These are phyloP conservation scores for Horisme vitalbata DNA, from an alignment of 2,888 invertebrate genomes.

Conservation along the genomic window DNA sequence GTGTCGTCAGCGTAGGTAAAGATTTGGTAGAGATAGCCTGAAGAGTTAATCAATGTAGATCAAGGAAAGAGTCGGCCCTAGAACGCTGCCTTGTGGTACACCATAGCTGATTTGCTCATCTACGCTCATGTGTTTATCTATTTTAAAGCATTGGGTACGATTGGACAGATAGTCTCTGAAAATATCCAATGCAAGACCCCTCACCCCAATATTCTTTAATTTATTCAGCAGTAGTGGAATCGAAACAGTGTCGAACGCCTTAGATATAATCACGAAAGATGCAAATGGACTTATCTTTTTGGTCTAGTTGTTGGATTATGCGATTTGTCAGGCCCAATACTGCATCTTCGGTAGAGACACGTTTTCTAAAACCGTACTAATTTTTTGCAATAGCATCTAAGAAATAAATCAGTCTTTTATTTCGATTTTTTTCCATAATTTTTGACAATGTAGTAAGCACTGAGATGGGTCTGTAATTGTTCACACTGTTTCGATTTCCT, in stretches of 20 bases:
- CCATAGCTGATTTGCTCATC: not conserved
- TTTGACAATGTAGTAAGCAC: no score
- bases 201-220: not conserved
- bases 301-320: no score
- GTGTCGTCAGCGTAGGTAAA: no score
- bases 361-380: no score
- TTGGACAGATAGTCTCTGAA: not conserved
- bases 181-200: not conserved
- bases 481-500: no score
- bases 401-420: not conserved
- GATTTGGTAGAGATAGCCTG: no score
- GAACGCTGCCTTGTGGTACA: not conserved
- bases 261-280: not conserved
- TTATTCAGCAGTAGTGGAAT: no score
- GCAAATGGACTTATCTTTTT: not conserved
- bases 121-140: not conserved
- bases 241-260: not conserved
- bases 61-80: not conserved
- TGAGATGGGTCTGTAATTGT: no score
- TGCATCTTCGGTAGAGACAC: no score
- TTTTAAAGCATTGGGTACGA: not conserved
- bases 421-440: no score
- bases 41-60: no score
- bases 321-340: no score
- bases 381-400: not conserved